Evolutionary conservation across 2,113 vertebrate genomes (phyloP).

Genomic region (Choloepus hoffmanni): DNA sequence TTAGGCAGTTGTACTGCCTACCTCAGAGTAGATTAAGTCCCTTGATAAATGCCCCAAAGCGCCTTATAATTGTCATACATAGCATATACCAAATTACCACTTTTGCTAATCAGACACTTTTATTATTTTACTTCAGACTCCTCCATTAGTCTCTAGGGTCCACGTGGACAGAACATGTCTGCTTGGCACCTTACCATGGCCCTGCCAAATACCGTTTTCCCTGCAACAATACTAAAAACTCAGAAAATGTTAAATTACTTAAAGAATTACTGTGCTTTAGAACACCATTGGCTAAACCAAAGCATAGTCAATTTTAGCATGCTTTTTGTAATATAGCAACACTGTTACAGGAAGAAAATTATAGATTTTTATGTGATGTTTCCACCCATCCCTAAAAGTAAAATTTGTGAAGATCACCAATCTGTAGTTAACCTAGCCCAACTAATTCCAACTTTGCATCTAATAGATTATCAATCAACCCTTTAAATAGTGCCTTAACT

Average conservation of each 20-base stretch:
- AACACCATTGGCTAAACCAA: not conserved
- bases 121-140: constrained; percentile 15
- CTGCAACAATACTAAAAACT: not conserved
- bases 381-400: not conserved
- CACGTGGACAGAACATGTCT: not conserved
- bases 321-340: not conserved
- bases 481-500: not conserved
- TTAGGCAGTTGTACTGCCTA: not conserved
- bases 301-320: not conserved
- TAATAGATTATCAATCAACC: not conserved
- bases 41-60: not conserved
- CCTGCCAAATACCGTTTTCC: constrained; percentile 25
- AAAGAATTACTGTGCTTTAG: not conserved
- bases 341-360: not conserved
- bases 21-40: not conserved
- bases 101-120: constrained; percentile 32
- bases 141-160: not conserved
- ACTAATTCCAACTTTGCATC: not conserved
- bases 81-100: not conserved
- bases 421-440: not conserved
- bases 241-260: constrained; percentile 23
- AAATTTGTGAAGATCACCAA: not conserved
- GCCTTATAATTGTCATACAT: not conserved
- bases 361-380: not conserved
- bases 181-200: not conserved